phyloP scores from a whole-genome alignment of 1,140 invertebrate genomes.

The Spodoptera frugiperda region DNA sequence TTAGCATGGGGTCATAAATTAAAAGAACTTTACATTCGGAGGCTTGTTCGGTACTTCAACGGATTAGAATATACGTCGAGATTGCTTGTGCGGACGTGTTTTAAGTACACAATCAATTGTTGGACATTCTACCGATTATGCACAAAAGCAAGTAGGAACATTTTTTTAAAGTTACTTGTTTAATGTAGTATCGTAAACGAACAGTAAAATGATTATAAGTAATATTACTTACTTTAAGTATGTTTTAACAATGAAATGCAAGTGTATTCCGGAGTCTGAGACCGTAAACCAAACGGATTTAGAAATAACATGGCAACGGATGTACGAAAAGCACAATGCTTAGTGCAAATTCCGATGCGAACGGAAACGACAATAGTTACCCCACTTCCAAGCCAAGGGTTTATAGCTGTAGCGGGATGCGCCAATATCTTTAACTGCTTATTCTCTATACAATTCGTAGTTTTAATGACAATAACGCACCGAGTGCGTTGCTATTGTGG shows the following conservation, averaged over 20 bases:
- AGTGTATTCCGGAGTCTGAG: not conserved
- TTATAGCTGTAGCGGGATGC: conserved; percentile 36
- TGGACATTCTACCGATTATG: conserved; percentile 7
- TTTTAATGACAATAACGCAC: conserved; percentile 48
- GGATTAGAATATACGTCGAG: conserved; percentile 41
- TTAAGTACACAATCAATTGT: not conserved
- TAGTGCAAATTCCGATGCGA: conserved; percentile 24
- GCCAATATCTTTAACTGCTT: conserved; percentile 33
- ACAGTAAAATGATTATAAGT: too few relatives aligned
- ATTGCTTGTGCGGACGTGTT: not conserved
- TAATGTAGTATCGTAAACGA: not conserved
- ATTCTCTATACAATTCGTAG: conserved; percentile 46
- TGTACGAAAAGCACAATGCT: conserved; percentile 33
- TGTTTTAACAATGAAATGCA: not conserved
- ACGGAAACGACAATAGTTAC: conserved; percentile 43
- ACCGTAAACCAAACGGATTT: conserved; percentile 9
- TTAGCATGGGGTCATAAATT: conserved; percentile 73
- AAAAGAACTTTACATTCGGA: conserved; percentile 55
- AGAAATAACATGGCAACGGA: conserved; percentile 26
- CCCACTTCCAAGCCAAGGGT: conserved; percentile 31
- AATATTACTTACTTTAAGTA: too few relatives aligned
- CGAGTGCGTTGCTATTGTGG: conserved; percentile 49
- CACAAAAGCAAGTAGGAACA: not conserved
- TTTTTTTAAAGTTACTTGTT: not conserved
- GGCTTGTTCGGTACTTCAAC: conserved; percentile 29